Conservation (phyloP, 2,113 vertebrate genomes). For the Theristicus caerulescens region DNA sequence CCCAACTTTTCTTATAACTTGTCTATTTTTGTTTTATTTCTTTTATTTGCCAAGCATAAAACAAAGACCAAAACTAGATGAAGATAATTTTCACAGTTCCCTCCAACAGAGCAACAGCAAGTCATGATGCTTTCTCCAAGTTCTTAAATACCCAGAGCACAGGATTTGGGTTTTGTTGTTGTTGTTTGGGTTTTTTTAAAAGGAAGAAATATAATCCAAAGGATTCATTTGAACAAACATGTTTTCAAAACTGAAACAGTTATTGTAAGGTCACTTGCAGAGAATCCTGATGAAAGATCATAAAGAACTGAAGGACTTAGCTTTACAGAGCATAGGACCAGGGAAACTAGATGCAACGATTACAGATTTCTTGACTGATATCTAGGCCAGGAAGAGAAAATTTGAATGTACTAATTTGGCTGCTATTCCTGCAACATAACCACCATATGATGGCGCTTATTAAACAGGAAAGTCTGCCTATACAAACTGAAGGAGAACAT, state of each 20-base stretch:
- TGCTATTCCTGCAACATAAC: not conserved
- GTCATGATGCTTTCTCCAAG: not conserved
- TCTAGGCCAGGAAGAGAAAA: not conserved
- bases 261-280: not conserved
- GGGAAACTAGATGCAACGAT: not conserved
- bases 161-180: not conserved
- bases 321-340: not conserved
- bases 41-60: not conserved
- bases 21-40: not conserved
- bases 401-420: not conserved
- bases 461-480: not conserved
- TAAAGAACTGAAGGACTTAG: not conserved
- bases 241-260: not conserved
- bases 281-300: not conserved
- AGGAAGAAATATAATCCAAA: not conserved
- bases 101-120: not conserved
- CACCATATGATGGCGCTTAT: not conserved
- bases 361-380: not conserved
- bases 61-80: not conserved
- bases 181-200: not conserved
- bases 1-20: not conserved
- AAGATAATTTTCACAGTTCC: not conserved
- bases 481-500: not conserved
- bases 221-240: not conserved
- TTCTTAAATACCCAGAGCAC: not conserved